Base-by-base conservation (phyloP, 2,797 vertebrate genomes). In the Vespertilio murinus region DNA sequence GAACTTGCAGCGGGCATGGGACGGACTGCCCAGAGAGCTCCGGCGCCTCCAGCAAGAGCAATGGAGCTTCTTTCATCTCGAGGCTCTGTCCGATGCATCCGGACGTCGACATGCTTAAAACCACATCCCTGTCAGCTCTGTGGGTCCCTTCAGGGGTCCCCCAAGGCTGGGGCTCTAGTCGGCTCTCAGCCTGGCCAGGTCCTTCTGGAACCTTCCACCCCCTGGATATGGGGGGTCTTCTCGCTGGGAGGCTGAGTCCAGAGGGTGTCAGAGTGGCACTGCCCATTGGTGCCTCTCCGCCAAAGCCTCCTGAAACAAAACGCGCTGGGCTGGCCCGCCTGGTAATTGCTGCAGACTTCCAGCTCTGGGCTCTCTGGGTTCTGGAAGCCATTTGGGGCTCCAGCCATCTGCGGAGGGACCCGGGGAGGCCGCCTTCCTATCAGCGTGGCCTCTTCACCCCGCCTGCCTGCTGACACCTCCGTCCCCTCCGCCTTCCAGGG, bases 1-100 rank as follows among this genome's bases (percentile, higher is more conserved):
- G 2, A 47, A n/a, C 67, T 1, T 6, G 38, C n/a, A 8, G 10
- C 0, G 1, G 30, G 52, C 3, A 0, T 0, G 28, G 8, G 22
- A 5, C 0, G 6, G n/a, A 12, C n/a, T 0, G 8, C 64, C 0
- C 1, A 7, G 11, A 20, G 25, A 16, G 17, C 4, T 35, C 23
- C 11, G 38, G 33, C 0, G 1, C 11, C 22, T 35, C n/a, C 20
- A 25, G 1, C 54, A 3, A 7, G 2, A n/a, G 65, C 20, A 6
- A 7, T 30, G 13, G 71, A 2, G 47, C 6, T 8, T 14, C 80
- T 67, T 13, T 23, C 47, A 35, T 79, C 56, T 49, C 10, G 2
- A n/a, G 74, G 30, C 25, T 61, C 49, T 52, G 22, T 7, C 17
- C 4, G n/a, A 65, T 79, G 74, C 80, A 40, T 33, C 47, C 33